Evolutionary conservation across 2,888 invertebrate genomes (phyloP).

Genomic region (Apamea anceps): DNA sequence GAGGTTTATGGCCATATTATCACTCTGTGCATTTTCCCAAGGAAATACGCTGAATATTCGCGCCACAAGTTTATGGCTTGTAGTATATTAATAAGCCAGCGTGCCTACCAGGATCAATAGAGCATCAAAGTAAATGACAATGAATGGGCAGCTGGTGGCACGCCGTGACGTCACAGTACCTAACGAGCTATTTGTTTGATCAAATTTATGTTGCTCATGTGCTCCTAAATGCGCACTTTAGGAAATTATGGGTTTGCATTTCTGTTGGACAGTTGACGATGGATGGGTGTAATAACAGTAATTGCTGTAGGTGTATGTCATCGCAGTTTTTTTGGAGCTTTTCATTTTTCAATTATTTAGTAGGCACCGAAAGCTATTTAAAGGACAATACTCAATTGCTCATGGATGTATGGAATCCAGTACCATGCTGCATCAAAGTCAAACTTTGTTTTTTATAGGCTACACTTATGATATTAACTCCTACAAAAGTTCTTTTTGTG

Average conservation of each 20-base stretch:
- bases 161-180: slow-evolving; percentile 61
- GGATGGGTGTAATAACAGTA: slow-evolving; percentile 59
- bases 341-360: slow-evolving; percentile 8
- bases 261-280: slow-evolving; percentile 56
- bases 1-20: slow-evolving; percentile 17
- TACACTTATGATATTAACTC: too few species aligned
- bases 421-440: too few species aligned
- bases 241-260: slow-evolving; percentile 64
- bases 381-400: too few species aligned
- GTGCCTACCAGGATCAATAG: slow-evolving; percentile 81
- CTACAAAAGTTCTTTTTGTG: too few species aligned
- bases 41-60: slow-evolving; percentile 59
- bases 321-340: slow-evolving; percentile 19
- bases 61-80: slow-evolving; percentile 71
- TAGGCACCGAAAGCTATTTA: neutral
- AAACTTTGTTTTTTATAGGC: too few species aligned
- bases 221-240: slow-evolving; percentile 62
- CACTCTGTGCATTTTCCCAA: slow-evolving; percentile 43
- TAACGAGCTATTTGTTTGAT: slow-evolving; percentile 69
- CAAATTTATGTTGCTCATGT: slow-evolving; percentile 68
- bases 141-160: slow-evolving; percentile 75
- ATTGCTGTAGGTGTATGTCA: slow-evolving; percentile 40
- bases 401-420: too few species aligned
- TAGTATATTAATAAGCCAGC: slow-evolving; percentile 71
- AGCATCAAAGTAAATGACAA: slow-evolving; percentile 85